phyloP scores from a whole-genome alignment of 2,888 invertebrate species.

The Cryptops parisi region DNA sequence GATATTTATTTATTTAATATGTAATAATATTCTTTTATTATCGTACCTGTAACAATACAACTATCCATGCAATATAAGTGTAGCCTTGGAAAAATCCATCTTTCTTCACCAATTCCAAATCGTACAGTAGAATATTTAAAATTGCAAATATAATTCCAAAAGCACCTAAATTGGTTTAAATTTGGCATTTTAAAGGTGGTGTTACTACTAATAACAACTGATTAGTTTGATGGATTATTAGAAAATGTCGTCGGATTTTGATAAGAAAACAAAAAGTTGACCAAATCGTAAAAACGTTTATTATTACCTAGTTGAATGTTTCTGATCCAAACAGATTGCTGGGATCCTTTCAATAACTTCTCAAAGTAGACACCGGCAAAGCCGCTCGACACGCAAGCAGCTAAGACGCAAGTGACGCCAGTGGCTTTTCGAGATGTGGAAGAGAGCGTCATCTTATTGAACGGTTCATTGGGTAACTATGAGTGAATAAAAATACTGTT shows the following conservation, averaged over 20 bases:
- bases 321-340: conserved; percentile 35
- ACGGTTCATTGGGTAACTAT: neutral
- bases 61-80: conserved; percentile 33
- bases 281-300: no score
- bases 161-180: conserved; percentile 33
- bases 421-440: conserved; percentile 21
- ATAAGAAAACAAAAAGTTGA: no score
- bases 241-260: no score
- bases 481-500: neutral
- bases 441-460: neutral
- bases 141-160: conserved; percentile 34
- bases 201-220: no score
- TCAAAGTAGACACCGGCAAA: conserved; percentile 43
- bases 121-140: conserved; percentile 31
- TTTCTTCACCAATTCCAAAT: conserved; percentile 30
- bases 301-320: conserved; percentile 37
- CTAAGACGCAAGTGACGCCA: conserved; percentile 35
- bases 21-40: conserved; percentile 10
- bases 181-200: no score
- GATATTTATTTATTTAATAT: no score
- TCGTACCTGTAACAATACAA: conserved; percentile 36
- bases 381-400: conserved; percentile 38
- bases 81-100: conserved; percentile 40
- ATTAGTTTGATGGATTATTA: no score
- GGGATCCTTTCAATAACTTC: conserved; percentile 36